Evolutionary conservation across 1,140 invertebrate species (phyloP), one percentile per base, ranked within the genome.

Genomic region (Ooceraea biroi): DNA sequence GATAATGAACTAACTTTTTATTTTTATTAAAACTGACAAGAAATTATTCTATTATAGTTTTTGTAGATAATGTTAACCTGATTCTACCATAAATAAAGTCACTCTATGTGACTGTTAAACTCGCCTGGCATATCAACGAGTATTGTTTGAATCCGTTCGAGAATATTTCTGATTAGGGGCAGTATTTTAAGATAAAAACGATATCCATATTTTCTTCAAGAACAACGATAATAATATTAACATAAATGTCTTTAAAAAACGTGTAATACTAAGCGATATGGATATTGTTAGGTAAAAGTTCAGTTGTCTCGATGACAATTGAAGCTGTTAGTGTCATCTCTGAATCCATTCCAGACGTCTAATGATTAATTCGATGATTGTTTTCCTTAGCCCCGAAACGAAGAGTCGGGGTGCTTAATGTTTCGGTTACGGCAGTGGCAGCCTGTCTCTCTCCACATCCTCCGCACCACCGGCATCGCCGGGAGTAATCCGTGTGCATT

Each of bases 401-500:
- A 17, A 5, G n/a, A 25, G 8, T 71, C 46, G 27, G 61, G 73
- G 73, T 61, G 58, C 48, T 48, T 25, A 57, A 57, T 30, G 71
- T 65, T 86, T 73, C 76, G 76, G 65, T 68, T 78, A 58, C 72
- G 85, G 19, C 72, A 58, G 68, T 69, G 65, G 82, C 36, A 78
- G 65, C 46, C 82, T 77, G 66, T 55, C 83, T 84, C 72, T 58
- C 60, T 86, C 83, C 60, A 85, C 83, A 82, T 89, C 52, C 77
- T 84, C 55, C 82, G 44, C 82, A 78, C 76, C 85, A 80, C 58
- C 65, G 87, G 58, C 71, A 85, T 86, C 63, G 80, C 73, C 87
- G 86, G 82, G 90, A 90, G 93, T 93, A 93, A 93, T 92, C 91
- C 91, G 89, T 91, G 90, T 90, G 91, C 91, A 91, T 93, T 94